Evolutionary conservation across 1,140 invertebrate species (phyloP).

Genomic region (Drosophila sp.): DNA sequence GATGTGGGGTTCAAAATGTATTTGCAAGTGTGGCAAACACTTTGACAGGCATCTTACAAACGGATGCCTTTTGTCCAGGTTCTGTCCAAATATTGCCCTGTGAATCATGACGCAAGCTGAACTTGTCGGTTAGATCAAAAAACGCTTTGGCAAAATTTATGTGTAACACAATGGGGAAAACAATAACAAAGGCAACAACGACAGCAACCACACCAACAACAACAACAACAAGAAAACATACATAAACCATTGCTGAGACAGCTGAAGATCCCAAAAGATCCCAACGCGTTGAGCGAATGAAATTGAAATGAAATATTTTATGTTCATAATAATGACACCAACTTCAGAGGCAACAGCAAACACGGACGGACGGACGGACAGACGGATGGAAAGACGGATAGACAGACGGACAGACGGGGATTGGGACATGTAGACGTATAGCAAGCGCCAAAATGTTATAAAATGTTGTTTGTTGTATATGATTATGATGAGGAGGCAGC

Average conservation of each 20-base stretch:
- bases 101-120: conserved; percentile 41
- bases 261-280: conserved; percentile 4
- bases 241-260: conserved; percentile 42
- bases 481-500: conserved; percentile 55
- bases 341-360: conserved; percentile 50
- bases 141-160: conserved; percentile 37
- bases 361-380: neutral
- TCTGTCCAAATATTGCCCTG: conserved; percentile 56
- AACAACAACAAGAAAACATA: conserved; percentile 32
- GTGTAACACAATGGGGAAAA: conserved; percentile 40
- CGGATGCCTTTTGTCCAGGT: conserved; percentile 33
- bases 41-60: conserved; percentile 22
- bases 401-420: neutral
- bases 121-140: conserved; percentile 51
- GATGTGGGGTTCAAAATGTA: conserved; percentile 21
- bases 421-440: conserved; percentile 16
- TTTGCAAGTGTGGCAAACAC: conserved; percentile 46
- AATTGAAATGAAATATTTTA: conserved; percentile 79
- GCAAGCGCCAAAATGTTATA: conserved; percentile 74
- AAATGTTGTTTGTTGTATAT: conserved; percentile 59
- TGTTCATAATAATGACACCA: conserved; percentile 82
- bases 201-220: conserved; percentile 12
- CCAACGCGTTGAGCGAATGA: conserved; percentile 39
- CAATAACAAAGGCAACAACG: conserved; percentile 16
- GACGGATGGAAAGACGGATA: conserved; percentile 3